Evolutionary conservation across 2,888 invertebrate genomes (phyloP).

Genomic region (Tipula lateralis): DNA sequence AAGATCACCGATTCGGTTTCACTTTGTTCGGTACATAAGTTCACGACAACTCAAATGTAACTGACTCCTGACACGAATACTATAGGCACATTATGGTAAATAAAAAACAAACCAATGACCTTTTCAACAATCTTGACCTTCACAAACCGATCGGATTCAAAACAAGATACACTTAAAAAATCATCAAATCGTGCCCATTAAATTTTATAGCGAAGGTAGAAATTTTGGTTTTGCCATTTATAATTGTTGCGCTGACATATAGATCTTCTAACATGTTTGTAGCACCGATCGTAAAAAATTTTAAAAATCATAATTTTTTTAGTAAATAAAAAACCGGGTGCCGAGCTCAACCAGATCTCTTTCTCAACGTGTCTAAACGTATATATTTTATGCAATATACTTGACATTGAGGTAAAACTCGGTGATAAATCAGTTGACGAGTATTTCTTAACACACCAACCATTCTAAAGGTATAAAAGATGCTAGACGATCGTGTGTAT

Average conservation of each 20-base stretch:
- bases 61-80: too few relatives aligned
- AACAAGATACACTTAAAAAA: background rate
- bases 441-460: background rate
- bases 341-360: background rate
- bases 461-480: background rate
- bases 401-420: background rate
- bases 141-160: background rate
- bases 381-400: background rate
- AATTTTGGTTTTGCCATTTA: background rate
- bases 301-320: background rate
- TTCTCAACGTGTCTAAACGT: background rate
- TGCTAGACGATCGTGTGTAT: background rate
- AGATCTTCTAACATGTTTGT: background rate
- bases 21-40: too few relatives aligned
- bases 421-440: background rate
- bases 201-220: background rate
- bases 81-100: too few relatives aligned
- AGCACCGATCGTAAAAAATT: background rate
- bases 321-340: background rate
- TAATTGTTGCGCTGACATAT: background rate
- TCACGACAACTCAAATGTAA: too few relatives aligned
- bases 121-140: background rate
- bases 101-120: background rate
- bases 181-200: background rate
- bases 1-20: too few relatives aligned